Conservation (phyloP, 2,113 vertebrate genomes). For the Microcebus lehilahytsara region DNA sequence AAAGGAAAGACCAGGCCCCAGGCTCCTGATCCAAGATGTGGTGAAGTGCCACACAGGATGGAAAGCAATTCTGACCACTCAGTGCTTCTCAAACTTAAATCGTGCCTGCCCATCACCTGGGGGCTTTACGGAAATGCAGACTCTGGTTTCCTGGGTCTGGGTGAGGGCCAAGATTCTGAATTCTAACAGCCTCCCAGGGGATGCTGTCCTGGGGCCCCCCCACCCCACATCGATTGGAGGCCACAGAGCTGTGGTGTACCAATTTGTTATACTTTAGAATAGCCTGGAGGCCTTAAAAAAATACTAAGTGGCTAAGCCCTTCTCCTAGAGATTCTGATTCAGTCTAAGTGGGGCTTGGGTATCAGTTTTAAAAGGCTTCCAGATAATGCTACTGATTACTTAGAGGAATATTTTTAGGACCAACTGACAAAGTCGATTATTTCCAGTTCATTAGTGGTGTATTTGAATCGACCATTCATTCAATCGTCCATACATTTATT, state of each 20-base stretch:
- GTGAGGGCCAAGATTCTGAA: neutral
- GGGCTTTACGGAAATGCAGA: neutral
- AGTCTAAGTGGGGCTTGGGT: neutral
- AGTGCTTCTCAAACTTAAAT: neutral
- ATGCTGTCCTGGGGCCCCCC: neutral
- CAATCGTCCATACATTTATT: slow-evolving; percentile 9
- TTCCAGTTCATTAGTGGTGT: slow-evolving; percentile 46
- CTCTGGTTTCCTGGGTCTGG: neutral
- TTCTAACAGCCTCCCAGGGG: neutral
- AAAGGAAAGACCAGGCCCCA: neutral
- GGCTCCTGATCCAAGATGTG: neutral
- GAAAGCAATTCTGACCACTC: neutral
- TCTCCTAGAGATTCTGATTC: neutral
- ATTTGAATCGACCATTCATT: neutral
- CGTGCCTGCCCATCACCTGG: too few species aligned
- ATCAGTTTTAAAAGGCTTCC: neutral
- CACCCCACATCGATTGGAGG: neutral
- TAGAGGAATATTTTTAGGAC: slow-evolving; percentile 35
- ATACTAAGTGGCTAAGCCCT: neutral
- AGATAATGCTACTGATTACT: neutral
- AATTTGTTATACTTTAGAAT: neutral
- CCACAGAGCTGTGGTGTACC: neutral
- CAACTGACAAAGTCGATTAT: neutral
- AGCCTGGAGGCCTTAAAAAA: neutral
- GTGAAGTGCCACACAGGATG: neutral